Evolutionary conservation across 2,888 invertebrate species (phyloP).

Genomic region (Erpobdella octoculata): DNA sequence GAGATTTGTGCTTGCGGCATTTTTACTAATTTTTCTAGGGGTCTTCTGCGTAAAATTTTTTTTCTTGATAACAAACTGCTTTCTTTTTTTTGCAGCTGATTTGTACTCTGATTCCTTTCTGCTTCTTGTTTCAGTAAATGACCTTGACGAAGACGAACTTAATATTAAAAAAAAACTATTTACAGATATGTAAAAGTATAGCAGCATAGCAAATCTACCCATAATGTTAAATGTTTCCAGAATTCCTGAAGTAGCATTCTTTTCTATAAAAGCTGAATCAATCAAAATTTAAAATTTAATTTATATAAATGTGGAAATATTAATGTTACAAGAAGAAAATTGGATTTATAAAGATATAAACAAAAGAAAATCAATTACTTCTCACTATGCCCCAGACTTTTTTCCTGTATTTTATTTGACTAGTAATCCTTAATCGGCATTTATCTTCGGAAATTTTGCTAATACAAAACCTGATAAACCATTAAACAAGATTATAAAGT

Average conservation of each 20-base stretch:
- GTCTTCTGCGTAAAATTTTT: neutral
- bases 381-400: slow-evolving; percentile 83
- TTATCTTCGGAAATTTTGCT: slow-evolving; percentile 60
- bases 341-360: slow-evolving; percentile 16
- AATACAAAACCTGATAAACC: slow-evolving; percentile 64
- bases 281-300: neutral
- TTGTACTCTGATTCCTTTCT: neutral
- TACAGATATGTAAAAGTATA: neutral
- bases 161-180: neutral
- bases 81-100: too few species aligned
- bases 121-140: neutral
- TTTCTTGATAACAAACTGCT: neutral
- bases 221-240: slow-evolving; percentile 71
- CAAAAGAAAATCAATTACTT: slow-evolving; percentile 56
- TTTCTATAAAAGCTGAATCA: slow-evolving; percentile 70
- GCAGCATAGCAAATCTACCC: slow-evolving; percentile 48
- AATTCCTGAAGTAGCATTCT: slow-evolving; percentile 73
- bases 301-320: neutral
- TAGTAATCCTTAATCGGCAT: slow-evolving; percentile 64
- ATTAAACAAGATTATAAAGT: too few species aligned
- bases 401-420: slow-evolving; percentile 79
- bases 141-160: neutral
- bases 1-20: neutral
- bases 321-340: slow-evolving; percentile 31
- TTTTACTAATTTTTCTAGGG: neutral